phyloP scores from a whole-genome alignment of 2,113 vertebrate species.

The Trochalopteron elliotii region DNA sequence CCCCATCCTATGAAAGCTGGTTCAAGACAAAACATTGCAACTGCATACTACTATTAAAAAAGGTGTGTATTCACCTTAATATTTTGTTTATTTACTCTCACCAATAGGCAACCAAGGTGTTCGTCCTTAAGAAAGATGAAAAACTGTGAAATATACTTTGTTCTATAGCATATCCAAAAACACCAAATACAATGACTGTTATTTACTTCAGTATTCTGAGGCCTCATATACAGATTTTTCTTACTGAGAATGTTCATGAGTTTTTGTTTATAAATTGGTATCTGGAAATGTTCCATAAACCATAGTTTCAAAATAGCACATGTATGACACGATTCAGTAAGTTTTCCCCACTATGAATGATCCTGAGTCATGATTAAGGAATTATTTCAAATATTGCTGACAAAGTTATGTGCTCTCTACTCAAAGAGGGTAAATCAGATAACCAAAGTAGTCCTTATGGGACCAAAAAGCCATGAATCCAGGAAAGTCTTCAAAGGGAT shows the following conservation, averaged over 20 bases:
- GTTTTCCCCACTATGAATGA: background rate
- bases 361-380: background rate
- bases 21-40: conserved; percentile 5
- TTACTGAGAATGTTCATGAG: background rate
- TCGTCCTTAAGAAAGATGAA: background rate
- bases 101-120: background rate
- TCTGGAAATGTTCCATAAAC: background rate
- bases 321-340: background rate
- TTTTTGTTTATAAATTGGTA: background rate
- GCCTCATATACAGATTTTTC: background rate
- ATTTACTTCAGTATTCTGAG: background rate
- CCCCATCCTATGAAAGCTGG: background rate
- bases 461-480: background rate
- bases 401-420: background rate
- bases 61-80: background rate
- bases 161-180: background rate
- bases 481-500: background rate
- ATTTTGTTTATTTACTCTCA: background rate
- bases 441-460: background rate
- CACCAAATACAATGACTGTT: background rate
- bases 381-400: background rate
- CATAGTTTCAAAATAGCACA: background rate
- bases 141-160: background rate
- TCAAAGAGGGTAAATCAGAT: background rate
- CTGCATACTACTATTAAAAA: background rate